Conservation (phyloP, 2,113 vertebrate species). For the Pedetes capensis region DNA sequence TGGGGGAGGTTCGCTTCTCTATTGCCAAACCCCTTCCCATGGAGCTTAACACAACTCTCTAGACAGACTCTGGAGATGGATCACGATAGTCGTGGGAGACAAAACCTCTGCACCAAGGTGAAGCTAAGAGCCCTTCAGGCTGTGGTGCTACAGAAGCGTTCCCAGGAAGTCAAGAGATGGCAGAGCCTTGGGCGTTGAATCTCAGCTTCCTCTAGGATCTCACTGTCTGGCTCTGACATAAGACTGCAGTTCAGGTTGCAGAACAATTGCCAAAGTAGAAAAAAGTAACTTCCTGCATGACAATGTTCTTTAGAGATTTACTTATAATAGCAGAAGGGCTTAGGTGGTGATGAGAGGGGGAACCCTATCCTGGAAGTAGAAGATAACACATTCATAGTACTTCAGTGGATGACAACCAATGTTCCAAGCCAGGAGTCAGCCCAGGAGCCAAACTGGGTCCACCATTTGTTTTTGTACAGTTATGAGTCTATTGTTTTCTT, state of each 20-base stretch:
- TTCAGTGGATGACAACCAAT: not conserved
- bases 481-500: not conserved
- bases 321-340: not conserved
- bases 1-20: not conserved
- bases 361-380: not conserved
- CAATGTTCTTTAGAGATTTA: not conserved
- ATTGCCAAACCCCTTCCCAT: accelerated
- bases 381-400: not conserved
- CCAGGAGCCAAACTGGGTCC: not conserved
- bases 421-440: not conserved
- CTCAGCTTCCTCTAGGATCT: not conserved
- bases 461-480: not conserved
- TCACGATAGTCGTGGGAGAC: not conserved
- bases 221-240: accelerated
- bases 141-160: not conserved
- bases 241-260: not conserved
- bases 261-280: not conserved
- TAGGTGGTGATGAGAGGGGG: not conserved
- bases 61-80: not conserved
- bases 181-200: no score
- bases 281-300: not conserved
- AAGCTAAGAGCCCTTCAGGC: not conserved
- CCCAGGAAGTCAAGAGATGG: not conserved
- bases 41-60: not conserved
- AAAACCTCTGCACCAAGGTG: not conserved